Conservation (phyloP, 2,797 vertebrate genomes). For the Lacerta agilis region DNA sequence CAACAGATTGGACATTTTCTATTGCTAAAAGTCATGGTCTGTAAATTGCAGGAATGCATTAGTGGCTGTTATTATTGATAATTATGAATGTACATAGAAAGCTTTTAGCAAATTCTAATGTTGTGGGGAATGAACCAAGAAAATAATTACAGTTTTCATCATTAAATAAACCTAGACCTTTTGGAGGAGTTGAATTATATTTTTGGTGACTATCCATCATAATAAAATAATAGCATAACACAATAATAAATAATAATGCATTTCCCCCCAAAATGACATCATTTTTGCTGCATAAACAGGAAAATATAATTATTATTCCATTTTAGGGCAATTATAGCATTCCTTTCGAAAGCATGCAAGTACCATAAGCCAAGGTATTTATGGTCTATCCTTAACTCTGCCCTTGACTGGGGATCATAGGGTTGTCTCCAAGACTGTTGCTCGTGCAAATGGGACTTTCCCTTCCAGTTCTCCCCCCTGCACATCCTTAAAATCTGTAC, state of each 20-base stretch:
- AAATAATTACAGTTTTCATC: constrained; percentile 57
- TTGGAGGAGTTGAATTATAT: not conserved
- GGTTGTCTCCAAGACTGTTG: no score
- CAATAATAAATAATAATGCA: constrained; percentile 20
- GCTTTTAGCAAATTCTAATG: constrained; percentile 63
- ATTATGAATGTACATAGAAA: constrained; percentile 56
- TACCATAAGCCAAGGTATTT: not conserved
- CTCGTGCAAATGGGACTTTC: no score
- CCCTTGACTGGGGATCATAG: no score
- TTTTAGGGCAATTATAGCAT: constrained; percentile 5
- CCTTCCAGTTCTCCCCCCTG: no score
- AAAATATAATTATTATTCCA: constrained; percentile 10
- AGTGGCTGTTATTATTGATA: constrained; percentile 61
- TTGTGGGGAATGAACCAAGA: constrained; percentile 33
- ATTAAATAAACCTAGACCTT: constrained; percentile 49
- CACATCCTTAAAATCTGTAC: no score
- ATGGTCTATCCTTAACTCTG: no score
- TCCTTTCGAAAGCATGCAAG: not conserved
- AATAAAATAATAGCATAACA: constrained; percentile 32
- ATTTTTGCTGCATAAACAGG: constrained; percentile 11
- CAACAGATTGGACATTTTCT: constrained; percentile 45
- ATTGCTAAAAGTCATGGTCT: constrained; percentile 56
- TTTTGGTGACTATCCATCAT: not conserved
- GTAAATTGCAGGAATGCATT: constrained; percentile 68
- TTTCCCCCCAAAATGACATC: not conserved